phyloP scores from a whole-genome alignment of 2,888 invertebrate genomes.

The Dynastes grantii region DNA sequence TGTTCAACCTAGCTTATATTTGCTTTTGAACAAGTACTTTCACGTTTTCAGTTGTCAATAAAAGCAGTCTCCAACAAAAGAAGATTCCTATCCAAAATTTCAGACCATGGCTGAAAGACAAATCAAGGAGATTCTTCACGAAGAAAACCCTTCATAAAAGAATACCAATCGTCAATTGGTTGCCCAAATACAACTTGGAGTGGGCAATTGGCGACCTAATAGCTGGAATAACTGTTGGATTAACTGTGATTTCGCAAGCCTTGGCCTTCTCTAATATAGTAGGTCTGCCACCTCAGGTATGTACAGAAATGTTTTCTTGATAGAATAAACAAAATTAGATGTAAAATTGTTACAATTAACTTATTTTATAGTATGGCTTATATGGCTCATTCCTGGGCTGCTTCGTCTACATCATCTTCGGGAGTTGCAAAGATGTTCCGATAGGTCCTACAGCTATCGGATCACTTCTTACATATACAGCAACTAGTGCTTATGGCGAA shows the following conservation, averaged over 20 bases:
- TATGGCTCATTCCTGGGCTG: slow-evolving; percentile 95
- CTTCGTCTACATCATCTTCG: slow-evolving; percentile 91
- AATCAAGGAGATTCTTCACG: slow-evolving; percentile 73
- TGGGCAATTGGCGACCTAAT: slow-evolving; percentile 90
- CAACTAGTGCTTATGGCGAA: slow-evolving; percentile 78
- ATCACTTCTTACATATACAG: slow-evolving; percentile 88
- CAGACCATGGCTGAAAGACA: slow-evolving; percentile 69
- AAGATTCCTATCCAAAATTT: slow-evolving; percentile 58
- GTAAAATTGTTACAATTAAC: neutral
- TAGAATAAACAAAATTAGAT: neutral
- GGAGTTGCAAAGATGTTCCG: slow-evolving; percentile 94
- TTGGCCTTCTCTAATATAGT: slow-evolving; percentile 87
- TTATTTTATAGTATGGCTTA: slow-evolving; percentile 82
- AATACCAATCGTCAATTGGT: slow-evolving; percentile 84
- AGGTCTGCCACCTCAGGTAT: slow-evolving; percentile 81
- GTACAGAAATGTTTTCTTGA: neutral
- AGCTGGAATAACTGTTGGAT: slow-evolving; percentile 92
- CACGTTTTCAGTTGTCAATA: slow-evolving; percentile 60
- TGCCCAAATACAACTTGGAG: slow-evolving; percentile 82
- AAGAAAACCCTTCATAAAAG: slow-evolving; percentile 82
- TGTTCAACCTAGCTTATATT: too few relatives aligned
- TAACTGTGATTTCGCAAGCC: slow-evolving; percentile 94
- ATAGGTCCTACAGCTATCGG: slow-evolving; percentile 96
- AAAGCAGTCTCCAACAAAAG: slow-evolving; percentile 53
- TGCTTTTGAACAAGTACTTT: neutral